A percentile compares a stretch with the other conserved stretches of the same genome.
Evolutionary conservation across 2,113 vertebrate species (phyloP).

Genomic region (Bucco capensis): DNA sequence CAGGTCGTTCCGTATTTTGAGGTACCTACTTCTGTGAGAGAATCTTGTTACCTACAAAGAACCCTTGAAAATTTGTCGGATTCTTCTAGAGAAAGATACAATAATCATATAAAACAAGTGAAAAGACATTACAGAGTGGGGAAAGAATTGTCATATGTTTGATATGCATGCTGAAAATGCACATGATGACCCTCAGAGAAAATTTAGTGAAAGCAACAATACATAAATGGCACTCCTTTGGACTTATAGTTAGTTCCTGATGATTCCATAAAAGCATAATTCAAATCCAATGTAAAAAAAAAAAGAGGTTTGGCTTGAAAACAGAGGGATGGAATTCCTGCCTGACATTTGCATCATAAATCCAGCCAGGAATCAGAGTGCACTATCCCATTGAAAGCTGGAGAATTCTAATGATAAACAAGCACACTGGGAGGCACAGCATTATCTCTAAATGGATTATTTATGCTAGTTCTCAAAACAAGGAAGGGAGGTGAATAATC

Average conservation of each 20-base stretch:
- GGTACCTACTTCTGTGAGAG: not conserved
- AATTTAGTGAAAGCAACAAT: not conserved
- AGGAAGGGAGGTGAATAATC: slow-evolving; percentile 57
- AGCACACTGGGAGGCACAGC: slow-evolving; percentile 66
- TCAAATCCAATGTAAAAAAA: slow-evolving; percentile 59
- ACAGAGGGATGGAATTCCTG: slow-evolving; percentile 46
- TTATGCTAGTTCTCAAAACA: slow-evolving; percentile 70
- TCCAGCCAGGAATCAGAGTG: slow-evolving; percentile 63
- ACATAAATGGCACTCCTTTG: not conserved
- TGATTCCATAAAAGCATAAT: slow-evolving; percentile 38
- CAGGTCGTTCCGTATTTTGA: not conserved
- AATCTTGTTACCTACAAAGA: not conserved
- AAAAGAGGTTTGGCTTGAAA: slow-evolving; percentile 65
- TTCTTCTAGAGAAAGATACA: not conserved
- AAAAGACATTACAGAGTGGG: not conserved
- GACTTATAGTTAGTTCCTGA: not conserved
- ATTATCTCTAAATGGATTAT: slow-evolving; percentile 76
- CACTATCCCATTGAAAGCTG: slow-evolving; percentile 56
- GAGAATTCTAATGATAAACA: slow-evolving; percentile 68
- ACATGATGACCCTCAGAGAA: not conserved
- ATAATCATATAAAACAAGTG: not conserved
- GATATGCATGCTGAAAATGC: not conserved
- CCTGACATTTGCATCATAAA: slow-evolving; percentile 70
- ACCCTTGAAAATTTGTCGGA: not conserved
- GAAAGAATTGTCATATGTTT: not conserved